A percentile compares a stretch with the other conserved stretches of the same genome.
These are phyloP conservation scores for Mimachlamys varia DNA, from an alignment of 2,888 invertebrate species.

Conservation along the genomic window DNA sequence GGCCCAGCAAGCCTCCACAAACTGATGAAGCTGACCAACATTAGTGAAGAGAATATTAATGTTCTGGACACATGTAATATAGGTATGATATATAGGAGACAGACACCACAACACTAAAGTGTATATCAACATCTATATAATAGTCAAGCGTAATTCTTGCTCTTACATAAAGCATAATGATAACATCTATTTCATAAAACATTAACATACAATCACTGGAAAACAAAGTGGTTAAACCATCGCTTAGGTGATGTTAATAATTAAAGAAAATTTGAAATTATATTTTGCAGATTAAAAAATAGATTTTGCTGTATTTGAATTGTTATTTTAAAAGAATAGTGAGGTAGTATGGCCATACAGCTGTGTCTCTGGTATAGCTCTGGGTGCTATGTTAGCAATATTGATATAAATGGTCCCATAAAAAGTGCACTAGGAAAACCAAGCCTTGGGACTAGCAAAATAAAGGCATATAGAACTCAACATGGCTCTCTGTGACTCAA, in stretches of 20 bases:
- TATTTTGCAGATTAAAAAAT: not conserved
- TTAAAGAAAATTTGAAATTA: not conserved
- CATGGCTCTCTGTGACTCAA: not conserved
- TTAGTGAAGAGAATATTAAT: slow-evolving; percentile 23
- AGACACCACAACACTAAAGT: slow-evolving; percentile 31
- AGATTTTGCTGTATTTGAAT: not conserved
- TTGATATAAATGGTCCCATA: not conserved
- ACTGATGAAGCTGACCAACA: slow-evolving; percentile 19
- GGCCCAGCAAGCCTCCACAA: not conserved
- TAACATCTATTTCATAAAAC: slow-evolving; percentile 21
- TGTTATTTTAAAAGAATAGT: not conserved
- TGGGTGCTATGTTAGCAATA: not conserved
- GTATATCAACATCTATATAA: slow-evolving; percentile 29
- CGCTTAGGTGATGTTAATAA: not conserved
- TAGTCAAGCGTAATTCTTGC: not conserved
- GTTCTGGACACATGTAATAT: slow-evolving; percentile 24
- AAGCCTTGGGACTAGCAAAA: not conserved
- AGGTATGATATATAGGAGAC: slow-evolving; percentile 1
- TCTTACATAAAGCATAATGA: slow-evolving; percentile 1
- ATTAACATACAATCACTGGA: not conserved
- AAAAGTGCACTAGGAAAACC: not conserved
- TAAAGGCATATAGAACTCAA: not conserved
- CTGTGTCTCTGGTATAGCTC: not conserved
- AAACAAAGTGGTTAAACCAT: not conserved
- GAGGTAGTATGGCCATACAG: not conserved